Base-by-base conservation (phyloP, 2,113 vertebrate genomes). In the Megaceryle torquata region DNA sequence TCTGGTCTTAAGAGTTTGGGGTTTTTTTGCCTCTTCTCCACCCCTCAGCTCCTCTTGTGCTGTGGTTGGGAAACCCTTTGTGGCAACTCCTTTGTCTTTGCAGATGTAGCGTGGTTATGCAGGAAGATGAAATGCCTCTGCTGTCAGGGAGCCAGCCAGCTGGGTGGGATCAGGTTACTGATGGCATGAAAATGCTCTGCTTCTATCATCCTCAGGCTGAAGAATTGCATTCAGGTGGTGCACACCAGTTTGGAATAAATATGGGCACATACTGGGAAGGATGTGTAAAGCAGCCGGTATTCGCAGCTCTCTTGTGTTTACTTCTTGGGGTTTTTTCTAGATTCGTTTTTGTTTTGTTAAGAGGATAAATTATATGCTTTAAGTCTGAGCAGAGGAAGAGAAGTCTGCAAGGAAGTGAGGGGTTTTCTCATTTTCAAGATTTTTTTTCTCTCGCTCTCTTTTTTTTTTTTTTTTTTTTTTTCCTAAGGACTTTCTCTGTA, bases 141-240 rank as follows among this genome's bases (percentile, higher is more conserved):
- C 82, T 97, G 93, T 96, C 74, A 72, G 89, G 57, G 77, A 91
- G 96, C 96, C 94, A 96, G 74, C 87, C 97, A 98, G 96, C 97
- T 97, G 97, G 91, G 92, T 51, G 44, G 74, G 86, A 94, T 97
- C 76, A 50, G 59, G 76, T 97, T 97, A 95, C 96, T 63, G 54
- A 88, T 95, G 97, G 96, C 91, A 96, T 85, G 85, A 89, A 97
- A 96, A 92, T 51, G 18, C 43, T 82, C 69, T 72, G 63, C 82
- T 86, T 89, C 44, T 90, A 95, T 96, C 80, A 60, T 90, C 53
- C 70, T 77, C 86, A 72, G 94, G 94, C 93, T 97, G 96, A 98
- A 95, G 97, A 97, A 97, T 96, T 97, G 91, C 72, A 75, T 96
- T 98, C 97, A 98, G 97, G 97, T 98, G 96, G 94, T 95, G 77